Conservation (phyloP, 2,888 invertebrate genomes). For the Patella caerulea region DNA sequence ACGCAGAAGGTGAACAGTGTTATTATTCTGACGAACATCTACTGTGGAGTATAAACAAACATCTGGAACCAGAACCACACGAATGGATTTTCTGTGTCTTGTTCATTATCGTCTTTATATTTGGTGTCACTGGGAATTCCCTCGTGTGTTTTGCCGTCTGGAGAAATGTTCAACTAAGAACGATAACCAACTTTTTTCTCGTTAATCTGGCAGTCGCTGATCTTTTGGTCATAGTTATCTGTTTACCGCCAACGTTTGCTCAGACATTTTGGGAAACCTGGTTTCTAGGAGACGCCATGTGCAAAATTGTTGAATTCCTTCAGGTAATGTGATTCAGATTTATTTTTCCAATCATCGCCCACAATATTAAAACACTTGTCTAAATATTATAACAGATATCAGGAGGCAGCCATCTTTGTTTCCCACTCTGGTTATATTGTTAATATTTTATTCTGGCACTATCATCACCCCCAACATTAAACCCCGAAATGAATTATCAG, state of each 20-base stretch:
- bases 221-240: slow-evolving; percentile 89
- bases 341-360: too few relatives aligned
- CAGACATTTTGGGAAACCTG: slow-evolving; percentile 95
- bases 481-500: too few relatives aligned
- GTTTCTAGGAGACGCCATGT: slow-evolving; percentile 86
- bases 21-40: slow-evolving; percentile 36
- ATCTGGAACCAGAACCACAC: slow-evolving; percentile 70
- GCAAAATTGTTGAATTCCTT: slow-evolving; percentile 90
- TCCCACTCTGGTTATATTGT: too few relatives aligned
- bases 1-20: slow-evolving; percentile 26
- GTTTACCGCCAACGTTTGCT: slow-evolving; percentile 87
- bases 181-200: slow-evolving; percentile 94
- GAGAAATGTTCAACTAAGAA: slow-evolving; percentile 89
- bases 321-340: slow-evolving; percentile 79
- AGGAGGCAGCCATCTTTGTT: too few relatives aligned
- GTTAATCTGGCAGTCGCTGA: slow-evolving; percentile 89
- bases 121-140: slow-evolving; percentile 88
- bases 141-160: slow-evolving; percentile 91
- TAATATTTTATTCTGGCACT: too few relatives aligned
- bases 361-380: too few relatives aligned
- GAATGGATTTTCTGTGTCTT: slow-evolving; percentile 86
- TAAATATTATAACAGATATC: too few relatives aligned
- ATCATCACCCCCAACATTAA: too few relatives aligned
- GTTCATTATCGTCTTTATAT: slow-evolving; percentile 83
- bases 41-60: slow-evolving; percentile 48